Conservation (phyloP, 2,797 vertebrate genomes). For the Chromobotia macracanthus region DNA sequence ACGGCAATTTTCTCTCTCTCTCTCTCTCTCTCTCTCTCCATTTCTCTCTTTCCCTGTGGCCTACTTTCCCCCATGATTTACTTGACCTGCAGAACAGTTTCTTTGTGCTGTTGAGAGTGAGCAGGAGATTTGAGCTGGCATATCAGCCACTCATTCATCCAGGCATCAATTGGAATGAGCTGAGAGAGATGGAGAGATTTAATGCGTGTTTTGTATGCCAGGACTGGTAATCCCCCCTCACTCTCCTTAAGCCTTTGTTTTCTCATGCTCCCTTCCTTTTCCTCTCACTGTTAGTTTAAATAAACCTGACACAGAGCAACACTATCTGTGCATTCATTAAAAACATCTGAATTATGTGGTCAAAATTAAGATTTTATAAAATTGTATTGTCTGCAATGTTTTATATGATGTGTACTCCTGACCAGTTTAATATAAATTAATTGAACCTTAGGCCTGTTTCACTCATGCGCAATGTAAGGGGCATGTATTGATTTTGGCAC, state of each 20-base stretch:
- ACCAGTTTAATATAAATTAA: not conserved
- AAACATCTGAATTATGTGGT: conserved; percentile 3
- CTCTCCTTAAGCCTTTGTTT: conserved; percentile 53
- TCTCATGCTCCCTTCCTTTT: conserved; percentile 41
- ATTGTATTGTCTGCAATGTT: not conserved
- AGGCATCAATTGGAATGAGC: conserved; percentile 54
- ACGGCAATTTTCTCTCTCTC: conserved; percentile 15
- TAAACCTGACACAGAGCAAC: conserved; percentile 35
- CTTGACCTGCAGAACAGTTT: conserved; percentile 41
- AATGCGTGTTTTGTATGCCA: conserved; percentile 49
- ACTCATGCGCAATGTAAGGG: not conserved
- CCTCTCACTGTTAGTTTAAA: conserved; percentile 44
- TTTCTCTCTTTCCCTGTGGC: conserved; percentile 25
- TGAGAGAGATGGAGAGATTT: conserved; percentile 43
- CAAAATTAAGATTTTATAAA: not conserved
- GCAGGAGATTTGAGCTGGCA: conserved; percentile 58
- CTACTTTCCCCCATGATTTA: conserved; percentile 35
- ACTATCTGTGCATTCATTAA: conserved; percentile 25
- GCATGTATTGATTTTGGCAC: conserved; percentile 7
- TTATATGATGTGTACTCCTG: not conserved
- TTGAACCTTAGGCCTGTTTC: not conserved
- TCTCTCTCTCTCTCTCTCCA: conserved; percentile 24
- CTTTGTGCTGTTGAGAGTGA: conserved; percentile 56
- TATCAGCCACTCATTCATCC: conserved; percentile 61
- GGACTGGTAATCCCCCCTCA: conserved; percentile 53